Evolutionary conservation across 2,888 invertebrate genomes (phyloP), one percentile per base, ranked within the genome.

Genomic region (Drosophila neotestacea): DNA sequence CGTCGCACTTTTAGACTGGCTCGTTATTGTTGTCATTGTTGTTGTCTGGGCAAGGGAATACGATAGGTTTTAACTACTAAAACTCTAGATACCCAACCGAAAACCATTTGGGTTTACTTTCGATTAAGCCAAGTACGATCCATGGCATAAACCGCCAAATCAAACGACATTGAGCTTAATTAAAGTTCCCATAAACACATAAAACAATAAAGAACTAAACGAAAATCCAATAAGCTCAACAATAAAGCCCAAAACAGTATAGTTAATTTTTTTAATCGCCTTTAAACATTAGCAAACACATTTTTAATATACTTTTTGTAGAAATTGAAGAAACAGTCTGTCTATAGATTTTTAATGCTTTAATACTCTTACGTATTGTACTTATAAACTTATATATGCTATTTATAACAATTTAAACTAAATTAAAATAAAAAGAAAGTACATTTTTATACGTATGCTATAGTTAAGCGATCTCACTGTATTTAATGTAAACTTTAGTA

Each of bases 131-230:
- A 51, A 65, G 30, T 39, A 9, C 28, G 51, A 10, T 39, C n/a
- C 30, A 38, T 58, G 44, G 36, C 30, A 54, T 22, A 34, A 55
- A 42, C 55, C 34, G 55, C 44, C 46, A 47, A 46, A 46, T 10
- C 10, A 41, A 60, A 51, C 32, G 60, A 47, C 72, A 60, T 61
- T 72, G 73, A 64, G 71, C 56, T 38, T 6, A 51, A 51, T 47
- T 63, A 13, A 48, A 36, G 50, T 10, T 48, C 1, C 39, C 51
- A 76, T 77, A 79, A 77, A 77, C 46, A 34, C 44, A 80, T 77
- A 67, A 67, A 75, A 41, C 44, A 22, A 61, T 66, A 66, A 66
- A 47, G 42, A 65, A 66, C 63, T 68, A 46, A 55, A 54, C 68
- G 32, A 6, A 38, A 65, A 65, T 52, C 34, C 51, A 52, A 60